phyloP scores from a whole-genome alignment of 2,888 invertebrate genomes.

The Rhodophaea formosa region DNA sequence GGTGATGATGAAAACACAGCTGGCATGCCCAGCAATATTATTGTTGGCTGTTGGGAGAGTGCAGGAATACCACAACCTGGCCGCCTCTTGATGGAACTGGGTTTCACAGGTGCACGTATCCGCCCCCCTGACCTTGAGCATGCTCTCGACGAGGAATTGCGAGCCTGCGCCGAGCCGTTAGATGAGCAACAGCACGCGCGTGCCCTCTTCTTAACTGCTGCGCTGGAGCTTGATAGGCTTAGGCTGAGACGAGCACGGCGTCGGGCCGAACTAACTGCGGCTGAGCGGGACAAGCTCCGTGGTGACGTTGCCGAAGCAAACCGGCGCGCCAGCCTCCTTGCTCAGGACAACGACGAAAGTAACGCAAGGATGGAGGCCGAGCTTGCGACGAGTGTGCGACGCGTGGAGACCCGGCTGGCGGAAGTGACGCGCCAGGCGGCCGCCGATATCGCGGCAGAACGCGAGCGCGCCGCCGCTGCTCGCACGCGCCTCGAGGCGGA shows the following conservation, averaged over 20 bases:
- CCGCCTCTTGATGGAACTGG: slow-evolving; percentile 84
- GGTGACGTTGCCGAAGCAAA: slow-evolving; percentile 91
- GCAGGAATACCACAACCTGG: slow-evolving; percentile 85
- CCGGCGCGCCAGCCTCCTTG: slow-evolving; percentile 88
- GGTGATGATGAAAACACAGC: slow-evolving; percentile 37
- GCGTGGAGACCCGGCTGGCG: slow-evolving; percentile 88
- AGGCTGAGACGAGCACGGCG: slow-evolving; percentile 88
- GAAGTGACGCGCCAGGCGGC: slow-evolving; percentile 88
- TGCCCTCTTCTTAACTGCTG: slow-evolving; percentile 79
- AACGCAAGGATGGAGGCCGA: slow-evolving; percentile 91
- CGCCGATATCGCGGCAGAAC: slow-evolving; percentile 85
- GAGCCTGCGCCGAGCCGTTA: slow-evolving; percentile 38
- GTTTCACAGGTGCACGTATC: slow-evolving; percentile 82
- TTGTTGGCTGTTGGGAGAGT: slow-evolving; percentile 87
- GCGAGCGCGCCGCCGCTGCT: slow-evolving; percentile 84
- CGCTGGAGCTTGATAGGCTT: slow-evolving; percentile 84
- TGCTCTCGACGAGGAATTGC: slow-evolving; percentile 85
- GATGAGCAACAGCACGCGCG: slow-evolving; percentile 47
- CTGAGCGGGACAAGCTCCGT: slow-evolving; percentile 91
- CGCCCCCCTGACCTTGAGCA: slow-evolving; percentile 83
- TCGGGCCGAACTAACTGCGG: slow-evolving; percentile 83
- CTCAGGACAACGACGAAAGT: slow-evolving; percentile 95
- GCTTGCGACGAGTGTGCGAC: slow-evolving; percentile 85
- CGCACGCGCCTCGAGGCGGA: slow-evolving; percentile 84
- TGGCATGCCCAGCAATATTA: slow-evolving; percentile 67